Evolutionary conservation across 2,113 vertebrate genomes (phyloP), one percentile per base, ranked within the genome.

Genomic region (Sorex araneus): DNA sequence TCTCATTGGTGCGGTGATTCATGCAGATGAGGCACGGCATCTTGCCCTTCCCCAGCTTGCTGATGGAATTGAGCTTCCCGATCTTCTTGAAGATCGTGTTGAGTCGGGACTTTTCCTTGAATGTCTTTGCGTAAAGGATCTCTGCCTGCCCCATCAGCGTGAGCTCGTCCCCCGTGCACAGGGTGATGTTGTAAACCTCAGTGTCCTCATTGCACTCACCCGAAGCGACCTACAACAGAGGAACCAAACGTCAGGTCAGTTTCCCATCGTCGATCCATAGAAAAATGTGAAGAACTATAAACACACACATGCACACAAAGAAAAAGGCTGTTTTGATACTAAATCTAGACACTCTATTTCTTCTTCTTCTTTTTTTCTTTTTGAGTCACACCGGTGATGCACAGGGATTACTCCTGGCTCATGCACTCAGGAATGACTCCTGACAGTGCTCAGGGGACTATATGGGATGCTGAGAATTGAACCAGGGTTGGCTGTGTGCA

Each of bases 21-120:
- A 99, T 99, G 97, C 99, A 99, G 89, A 99, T 99, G 87, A 99
- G 98, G 93, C 99, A 99, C 0, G 99, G 99, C 99, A 99, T 99
- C 97, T 99, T 99, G 83, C 99, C 98, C 57, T 99, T 98, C 3
- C 99, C 99, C 1, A 99, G 98, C 95, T 98, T 99, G 96, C 98
- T 98, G 95, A 99, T 99, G 27, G 99, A 99, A 95, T 99, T 99
- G 3, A 99, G 98, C 91, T 99, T 99, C 69, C 99, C 99, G 0
- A 99, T 99, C 97, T 99, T 99, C 96, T 99, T 99, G 94, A 99
- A 99, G 95, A 99, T 99, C 0, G 99, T 99, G 97, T 99, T 99
- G 96, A 99, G 98, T 54, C 99, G 98, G 0, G 99, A 99, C 97
- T 99, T 99, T 78, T 99, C 99, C 96, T 98, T 99, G 18, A 98